phyloP scores from a whole-genome alignment of 1,140 invertebrate genomes.

The Harpegnathos saltator region DNA sequence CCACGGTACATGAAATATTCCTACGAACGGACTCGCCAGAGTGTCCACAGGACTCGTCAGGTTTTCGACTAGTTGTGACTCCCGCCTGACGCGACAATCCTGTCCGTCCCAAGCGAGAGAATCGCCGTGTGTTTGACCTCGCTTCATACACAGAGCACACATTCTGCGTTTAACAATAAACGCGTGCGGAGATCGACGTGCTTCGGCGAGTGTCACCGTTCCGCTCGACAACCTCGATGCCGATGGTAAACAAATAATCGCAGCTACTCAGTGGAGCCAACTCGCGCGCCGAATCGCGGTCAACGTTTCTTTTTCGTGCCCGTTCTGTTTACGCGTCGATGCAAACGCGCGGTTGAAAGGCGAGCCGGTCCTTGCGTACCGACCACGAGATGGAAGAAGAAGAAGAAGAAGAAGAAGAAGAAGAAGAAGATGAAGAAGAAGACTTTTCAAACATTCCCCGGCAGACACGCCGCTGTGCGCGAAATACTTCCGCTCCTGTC shows the following conservation, averaged over 20 bases:
- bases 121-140: not conserved
- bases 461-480: too few relatives aligned
- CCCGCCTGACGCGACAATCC: too few relatives aligned
- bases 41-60: too few relatives aligned
- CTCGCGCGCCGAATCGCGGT: slow-evolving; percentile 10
- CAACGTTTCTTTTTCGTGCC: slow-evolving; percentile 32
- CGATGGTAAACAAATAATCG: slow-evolving; percentile 44
- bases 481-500: too few relatives aligned
- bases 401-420: too few relatives aligned
- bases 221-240: slow-evolving; percentile 5
- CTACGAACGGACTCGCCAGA: too few relatives aligned
- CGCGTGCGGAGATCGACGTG: slow-evolving; percentile 10
- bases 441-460: too few relatives aligned
- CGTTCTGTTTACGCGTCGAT: slow-evolving; percentile 43
- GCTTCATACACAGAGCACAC: too few relatives aligned
- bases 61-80: too few relatives aligned
- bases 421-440: too few relatives aligned
- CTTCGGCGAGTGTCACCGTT: slow-evolving; percentile 8
- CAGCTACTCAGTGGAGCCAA: not conserved
- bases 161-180: slow-evolving; percentile 16
- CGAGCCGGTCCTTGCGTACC: not conserved
- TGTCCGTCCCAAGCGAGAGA: not conserved
- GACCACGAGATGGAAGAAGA: not conserved
- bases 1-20: too few relatives aligned
- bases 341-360: slow-evolving; percentile 14